phyloP scores from a whole-genome alignment of 2,888 invertebrate species.

The Parnassius apollo region DNA sequence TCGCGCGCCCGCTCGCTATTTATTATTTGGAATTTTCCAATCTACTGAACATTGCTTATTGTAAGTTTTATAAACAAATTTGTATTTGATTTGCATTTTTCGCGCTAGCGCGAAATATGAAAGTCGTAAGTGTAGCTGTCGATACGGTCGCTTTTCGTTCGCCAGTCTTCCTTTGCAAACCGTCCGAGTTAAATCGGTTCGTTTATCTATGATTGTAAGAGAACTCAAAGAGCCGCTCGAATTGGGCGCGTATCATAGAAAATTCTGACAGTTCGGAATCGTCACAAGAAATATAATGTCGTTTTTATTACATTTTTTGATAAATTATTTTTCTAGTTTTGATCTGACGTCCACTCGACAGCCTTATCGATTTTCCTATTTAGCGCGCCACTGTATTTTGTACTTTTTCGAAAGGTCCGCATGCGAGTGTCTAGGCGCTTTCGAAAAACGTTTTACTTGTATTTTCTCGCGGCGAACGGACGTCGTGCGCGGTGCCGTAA shows the following conservation, averaged over 20 bases:
- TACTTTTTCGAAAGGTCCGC: constrained; percentile 76
- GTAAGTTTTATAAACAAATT: constrained; percentile 78
- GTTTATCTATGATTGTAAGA: constrained; percentile 32
- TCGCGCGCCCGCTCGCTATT: constrained; percentile 66
- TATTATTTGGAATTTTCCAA: constrained; percentile 84
- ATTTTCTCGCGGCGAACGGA: constrained; percentile 72
- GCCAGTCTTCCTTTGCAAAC: constrained; percentile 40
- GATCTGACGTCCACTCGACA: constrained; percentile 64
- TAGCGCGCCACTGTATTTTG: constrained; percentile 73
- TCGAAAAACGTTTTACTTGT: constrained; percentile 76
- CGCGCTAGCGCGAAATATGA: constrained; percentile 72
- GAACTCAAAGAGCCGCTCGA: constrained; percentile 37
- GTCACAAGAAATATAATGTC: constrained; percentile 79
- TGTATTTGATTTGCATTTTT: constrained; percentile 74
- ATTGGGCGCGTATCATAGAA: constrained; percentile 60
- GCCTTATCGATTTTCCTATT: constrained; percentile 79
- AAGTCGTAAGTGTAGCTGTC: constrained; percentile 64
- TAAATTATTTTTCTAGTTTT: constrained; percentile 78
- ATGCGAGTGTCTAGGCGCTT: constrained; percentile 71
- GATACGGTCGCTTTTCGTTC: constrained; percentile 58
- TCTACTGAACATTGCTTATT: constrained; percentile 73
- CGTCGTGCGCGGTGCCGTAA: constrained; percentile 71
- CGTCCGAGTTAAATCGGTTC: constrained; percentile 53
- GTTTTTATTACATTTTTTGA: constrained; percentile 81
- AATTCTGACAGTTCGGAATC: constrained; percentile 76